Evolutionary conservation across 64 coral and sea anemone species (phyloP).

Genomic region (Hydrozoanthus tunicans): DNA sequence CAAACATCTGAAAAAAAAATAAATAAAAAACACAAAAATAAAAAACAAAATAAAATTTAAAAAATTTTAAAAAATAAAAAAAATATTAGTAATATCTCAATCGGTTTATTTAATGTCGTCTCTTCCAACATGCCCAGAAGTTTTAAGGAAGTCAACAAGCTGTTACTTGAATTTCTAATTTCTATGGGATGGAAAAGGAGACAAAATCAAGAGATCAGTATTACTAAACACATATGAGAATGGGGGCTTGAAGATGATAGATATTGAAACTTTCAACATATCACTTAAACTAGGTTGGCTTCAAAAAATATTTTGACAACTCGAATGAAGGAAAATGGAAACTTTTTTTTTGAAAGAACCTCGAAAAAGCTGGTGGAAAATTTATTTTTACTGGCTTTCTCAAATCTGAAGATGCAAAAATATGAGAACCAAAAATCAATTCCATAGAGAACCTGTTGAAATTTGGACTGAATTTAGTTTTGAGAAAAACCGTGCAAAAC

Average conservation of each 20-base stretch:
- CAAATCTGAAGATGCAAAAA: slow-evolving; percentile 2
- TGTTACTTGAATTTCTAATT: neutral
- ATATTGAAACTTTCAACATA: neutral
- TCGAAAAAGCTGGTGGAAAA: neutral
- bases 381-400: slow-evolving; percentile 1
- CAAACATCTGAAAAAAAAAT: too few relatives aligned
- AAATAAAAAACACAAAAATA: too few relatives aligned
- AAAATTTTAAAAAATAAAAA: too few relatives aligned
- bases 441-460: slow-evolving; percentile 1
- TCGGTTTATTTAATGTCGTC: neutral
- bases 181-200: neutral
- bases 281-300: neutral
- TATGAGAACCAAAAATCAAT: neutral
- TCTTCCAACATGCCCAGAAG: neutral
- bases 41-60: too few relatives aligned
- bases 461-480: neutral
- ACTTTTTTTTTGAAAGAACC: neutral
- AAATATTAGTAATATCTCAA: neutral
- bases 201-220: neutral
- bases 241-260: neutral
- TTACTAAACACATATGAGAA: neutral
- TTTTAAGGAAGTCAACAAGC: neutral
- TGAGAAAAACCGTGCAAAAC: neutral
- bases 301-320: neutral
- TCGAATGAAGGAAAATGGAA: too few relatives aligned